Base-by-base conservation (phyloP, 2,888 invertebrate genomes). In the Cheilosia grossa region DNA sequence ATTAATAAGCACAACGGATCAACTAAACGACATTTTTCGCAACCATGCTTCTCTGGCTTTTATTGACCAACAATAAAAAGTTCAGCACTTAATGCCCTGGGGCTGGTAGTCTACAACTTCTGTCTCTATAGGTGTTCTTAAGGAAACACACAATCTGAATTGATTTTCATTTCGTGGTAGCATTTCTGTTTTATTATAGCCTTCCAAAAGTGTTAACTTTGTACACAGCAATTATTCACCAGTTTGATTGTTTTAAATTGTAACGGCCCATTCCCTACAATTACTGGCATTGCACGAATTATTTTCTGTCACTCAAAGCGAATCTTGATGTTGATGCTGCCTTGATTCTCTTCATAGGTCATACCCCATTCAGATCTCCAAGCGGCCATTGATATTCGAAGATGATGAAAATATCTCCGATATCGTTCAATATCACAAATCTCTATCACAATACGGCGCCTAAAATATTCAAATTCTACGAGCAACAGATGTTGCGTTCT, bases 391-490 rank as follows among this genome's bases (percentile, higher is more conserved):
- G 40, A n/a, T 58, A 66, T 64, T 51, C 21, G 42, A 61, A 54
- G 54, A 54, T 64, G 51, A 37, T 24, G 17, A n/a, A 47, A n/a
- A 37, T 42, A 59, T n/a, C 9, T 24, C 19, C 13, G 10, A 42
- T 24, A 30, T 33, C 42, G 33, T 21, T 21, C 33, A 61, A 44
- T 37, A 66, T 66, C n/a, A n/a, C n/a, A 30, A 73, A 61, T 49
- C 54, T n/a, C 70, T 75, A 74, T 75, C 81, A 61, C 15, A 42
- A 51, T 70, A 54, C 54, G 82, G 73, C 82, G 82, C 82, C 82
- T 64, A 73, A 67, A 78, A 82, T 78, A 82, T 82, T 78, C 73
- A 67, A 67, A 24, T 44, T 53, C 40, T 30, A 64, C 53, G 15
- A 37, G 61, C 40, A 67, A 73, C 51, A 67, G 66, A 67, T 30